phyloP scores from a whole-genome alignment of 2,113 vertebrate genomes.

The Platysteira castanea region DNA sequence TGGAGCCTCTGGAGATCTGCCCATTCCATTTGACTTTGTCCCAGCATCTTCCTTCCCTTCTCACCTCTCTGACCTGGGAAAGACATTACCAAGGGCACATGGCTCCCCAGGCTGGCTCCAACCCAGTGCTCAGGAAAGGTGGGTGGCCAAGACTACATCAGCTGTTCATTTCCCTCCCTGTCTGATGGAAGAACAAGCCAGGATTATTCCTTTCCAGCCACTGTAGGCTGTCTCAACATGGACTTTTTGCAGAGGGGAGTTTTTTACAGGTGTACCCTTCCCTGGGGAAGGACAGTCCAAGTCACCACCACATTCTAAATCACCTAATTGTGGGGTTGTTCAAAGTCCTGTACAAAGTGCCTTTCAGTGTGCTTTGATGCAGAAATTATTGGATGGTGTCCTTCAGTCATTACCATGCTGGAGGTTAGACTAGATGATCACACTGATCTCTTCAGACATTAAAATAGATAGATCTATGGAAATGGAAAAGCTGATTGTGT shows the following conservation, averaged over 20 bases:
- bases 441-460: not conserved
- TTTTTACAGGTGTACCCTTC: not conserved
- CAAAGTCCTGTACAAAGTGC: not conserved
- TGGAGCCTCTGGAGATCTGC: not conserved
- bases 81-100: not conserved
- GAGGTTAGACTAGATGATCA: constrained; percentile 16
- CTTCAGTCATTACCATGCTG: constrained; percentile 1
- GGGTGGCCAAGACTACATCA: not conserved
- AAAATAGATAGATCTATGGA: not conserved
- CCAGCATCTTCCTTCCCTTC: not conserved
- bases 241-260: not conserved
- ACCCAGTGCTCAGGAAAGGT: not conserved
- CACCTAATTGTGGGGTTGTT: not conserved
- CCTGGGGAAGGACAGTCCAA: not conserved
- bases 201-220: not conserved
- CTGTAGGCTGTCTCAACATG: not conserved
- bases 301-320: not conserved
- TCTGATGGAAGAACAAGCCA: not conserved
- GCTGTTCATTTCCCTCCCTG: not conserved
- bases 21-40: not conserved
- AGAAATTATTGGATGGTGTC: constrained; percentile 43
- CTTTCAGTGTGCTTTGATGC: constrained; percentile 34
- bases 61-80: not conserved
- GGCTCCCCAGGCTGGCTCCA: not conserved
- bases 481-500: constrained; percentile 11